Evolutionary conservation across 2,113 vertebrate species (phyloP).

Genomic region (Pterocles gutturalis): DNA sequence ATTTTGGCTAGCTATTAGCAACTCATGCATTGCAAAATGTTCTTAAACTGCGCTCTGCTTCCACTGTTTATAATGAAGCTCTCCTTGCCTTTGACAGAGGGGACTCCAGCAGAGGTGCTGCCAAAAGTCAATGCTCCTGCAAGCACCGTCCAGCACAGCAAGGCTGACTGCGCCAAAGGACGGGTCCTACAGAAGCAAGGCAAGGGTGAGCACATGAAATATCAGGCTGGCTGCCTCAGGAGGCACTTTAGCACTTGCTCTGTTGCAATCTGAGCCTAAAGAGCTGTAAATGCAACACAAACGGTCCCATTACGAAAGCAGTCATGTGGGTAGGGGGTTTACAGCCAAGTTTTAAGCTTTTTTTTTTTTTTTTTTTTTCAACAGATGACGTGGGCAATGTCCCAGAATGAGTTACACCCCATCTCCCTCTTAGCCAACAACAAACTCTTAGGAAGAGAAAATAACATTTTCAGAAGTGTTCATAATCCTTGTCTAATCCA

Average conservation of each 20-base stretch:
- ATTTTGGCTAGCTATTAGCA: not conserved
- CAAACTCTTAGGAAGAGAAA: not conserved
- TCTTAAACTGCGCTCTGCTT: not conserved
- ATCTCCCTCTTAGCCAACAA: not conserved
- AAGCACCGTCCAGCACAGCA: slow-evolving; percentile 50
- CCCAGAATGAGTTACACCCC: not conserved
- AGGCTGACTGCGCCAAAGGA: not conserved
- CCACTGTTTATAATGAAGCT: not conserved
- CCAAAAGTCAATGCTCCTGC: slow-evolving; percentile 34
- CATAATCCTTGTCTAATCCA: not conserved
- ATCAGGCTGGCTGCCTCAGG: not conserved
- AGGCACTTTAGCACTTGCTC: not conserved
- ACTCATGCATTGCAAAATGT: not conserved
- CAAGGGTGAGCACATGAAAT: slow-evolving; percentile 47
- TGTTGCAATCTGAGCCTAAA: not conserved
- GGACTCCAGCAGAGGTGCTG: slow-evolving; percentile 6
- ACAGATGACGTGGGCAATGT: not conserved
- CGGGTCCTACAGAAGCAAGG: slow-evolving; percentile 24
- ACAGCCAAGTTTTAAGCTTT: not conserved
- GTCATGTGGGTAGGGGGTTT: not conserved
- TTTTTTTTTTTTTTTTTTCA: not conserved
- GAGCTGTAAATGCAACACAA: not conserved
- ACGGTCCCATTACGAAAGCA: not conserved
- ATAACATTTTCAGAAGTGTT: not conserved
- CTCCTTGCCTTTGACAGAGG: not conserved